A percentile compares a stretch with the other conserved stretches of the same genome.
phyloP scores from a whole-genome alignment of 35 echinoderm and acorn worm genomes.

The Lytechinus variegatus region DNA sequence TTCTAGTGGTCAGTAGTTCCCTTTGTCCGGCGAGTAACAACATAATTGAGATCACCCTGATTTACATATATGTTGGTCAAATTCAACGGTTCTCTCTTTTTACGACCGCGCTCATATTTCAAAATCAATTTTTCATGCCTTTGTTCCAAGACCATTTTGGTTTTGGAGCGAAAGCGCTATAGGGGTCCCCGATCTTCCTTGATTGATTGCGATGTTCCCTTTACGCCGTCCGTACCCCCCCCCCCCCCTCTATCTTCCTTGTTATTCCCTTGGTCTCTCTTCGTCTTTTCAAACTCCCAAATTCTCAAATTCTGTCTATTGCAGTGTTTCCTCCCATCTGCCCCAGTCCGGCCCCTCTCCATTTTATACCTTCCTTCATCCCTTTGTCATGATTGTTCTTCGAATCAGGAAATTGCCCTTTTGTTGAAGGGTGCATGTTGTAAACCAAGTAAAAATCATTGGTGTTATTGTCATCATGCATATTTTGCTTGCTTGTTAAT shows the following conservation, averaged over 20 bases:
- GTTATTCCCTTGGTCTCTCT: neutral
- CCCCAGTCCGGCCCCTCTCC: neutral
- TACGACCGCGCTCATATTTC: neutral
- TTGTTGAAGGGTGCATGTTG: too few relatives aligned
- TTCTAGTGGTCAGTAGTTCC: neutral
- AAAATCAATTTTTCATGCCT: constrained; percentile 13
- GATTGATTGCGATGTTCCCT: constrained; percentile 11
- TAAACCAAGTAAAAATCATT: too few relatives aligned
- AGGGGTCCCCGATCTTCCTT: neutral
- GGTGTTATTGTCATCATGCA: too few relatives aligned
- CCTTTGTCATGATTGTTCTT: neutral
- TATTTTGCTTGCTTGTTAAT: too few relatives aligned
- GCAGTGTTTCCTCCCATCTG: neutral
- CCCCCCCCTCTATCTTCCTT: neutral
- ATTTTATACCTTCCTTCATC: neutral
- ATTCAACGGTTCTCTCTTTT: neutral
- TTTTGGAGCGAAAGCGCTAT: neutral
- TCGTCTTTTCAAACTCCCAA: neutral
- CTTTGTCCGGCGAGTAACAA: constrained; percentile 39
- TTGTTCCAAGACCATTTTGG: neutral
- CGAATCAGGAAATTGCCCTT: too few relatives aligned
- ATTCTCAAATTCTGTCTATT: neutral
- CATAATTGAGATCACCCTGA: constrained; percentile 32
- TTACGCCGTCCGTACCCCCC: neutral
- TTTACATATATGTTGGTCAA: constrained; percentile 30